Evolutionary conservation across 2,113 vertebrate species (phyloP).

Genomic region (Bothrops jararaca): DNA sequence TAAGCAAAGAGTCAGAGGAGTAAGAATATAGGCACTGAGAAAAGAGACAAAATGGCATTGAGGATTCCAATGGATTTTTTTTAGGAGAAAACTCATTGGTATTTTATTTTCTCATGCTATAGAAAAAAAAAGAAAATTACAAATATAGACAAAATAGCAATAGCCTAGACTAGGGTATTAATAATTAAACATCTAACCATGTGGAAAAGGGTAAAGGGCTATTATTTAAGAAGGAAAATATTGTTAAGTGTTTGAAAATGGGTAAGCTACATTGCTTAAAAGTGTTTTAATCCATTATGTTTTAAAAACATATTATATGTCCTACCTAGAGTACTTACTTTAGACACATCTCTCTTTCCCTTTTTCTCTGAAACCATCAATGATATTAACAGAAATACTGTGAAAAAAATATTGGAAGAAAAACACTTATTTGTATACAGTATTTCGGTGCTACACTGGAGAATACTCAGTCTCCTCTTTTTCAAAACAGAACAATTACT

Average conservation of each 20-base stretch:
- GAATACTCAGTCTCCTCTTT: background rate
- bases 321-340: background rate
- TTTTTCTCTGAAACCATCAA: background rate
- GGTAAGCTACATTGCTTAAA: background rate
- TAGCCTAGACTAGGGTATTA: background rate
- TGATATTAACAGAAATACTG: background rate
- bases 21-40: slow-evolving; percentile 7
- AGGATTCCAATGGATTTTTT: background rate
- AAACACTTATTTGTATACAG: background rate
- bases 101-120: background rate
- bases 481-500: background rate
- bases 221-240: background rate
- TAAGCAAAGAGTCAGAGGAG: slow-evolving; percentile 3
- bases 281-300: background rate
- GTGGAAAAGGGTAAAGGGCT: background rate
- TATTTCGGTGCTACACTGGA: background rate
- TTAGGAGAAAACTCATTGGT: background rate
- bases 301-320: background rate
- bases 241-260: background rate
- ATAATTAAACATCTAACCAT: background rate
- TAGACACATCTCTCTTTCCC: background rate
- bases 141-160: background rate
- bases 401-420: background rate
- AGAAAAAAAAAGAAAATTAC: background rate
- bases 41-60: slow-evolving; percentile 3